These are phyloP conservation scores for Kradibia gibbosae DNA, from an alignment of 1,140 invertebrate species.

Conservation along the genomic window DNA sequence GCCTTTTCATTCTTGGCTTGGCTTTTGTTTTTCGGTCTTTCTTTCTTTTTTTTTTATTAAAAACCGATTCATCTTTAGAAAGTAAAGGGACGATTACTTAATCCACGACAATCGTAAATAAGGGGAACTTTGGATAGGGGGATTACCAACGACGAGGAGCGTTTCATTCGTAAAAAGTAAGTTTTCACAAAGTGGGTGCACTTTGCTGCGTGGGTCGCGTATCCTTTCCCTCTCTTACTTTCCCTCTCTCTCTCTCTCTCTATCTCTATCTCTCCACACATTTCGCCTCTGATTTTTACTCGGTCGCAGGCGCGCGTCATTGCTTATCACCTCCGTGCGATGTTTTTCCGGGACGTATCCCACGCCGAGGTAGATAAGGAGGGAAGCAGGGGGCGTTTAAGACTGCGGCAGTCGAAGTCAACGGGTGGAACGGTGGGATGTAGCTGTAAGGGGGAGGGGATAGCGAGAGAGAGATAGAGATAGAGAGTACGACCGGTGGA, in stretches of 20 bases:
- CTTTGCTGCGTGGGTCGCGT: constrained; percentile 12
- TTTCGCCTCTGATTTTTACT: not conserved
- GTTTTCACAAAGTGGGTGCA: not conserved
- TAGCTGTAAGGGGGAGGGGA: not conserved
- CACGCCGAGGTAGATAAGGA: not conserved
- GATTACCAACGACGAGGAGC: not conserved
- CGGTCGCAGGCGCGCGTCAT: not conserved
- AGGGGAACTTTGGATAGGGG: not conserved
- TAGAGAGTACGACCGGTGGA: not conserved
- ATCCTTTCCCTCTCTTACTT: not conserved
- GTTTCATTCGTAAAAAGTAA: constrained; percentile 6
- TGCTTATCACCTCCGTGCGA: constrained; percentile 6
- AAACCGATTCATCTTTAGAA: not conserved
- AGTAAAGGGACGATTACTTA: constrained; percentile 9
- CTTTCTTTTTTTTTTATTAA: not conserved
- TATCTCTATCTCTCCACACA: not conserved
- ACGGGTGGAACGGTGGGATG: not conserved
- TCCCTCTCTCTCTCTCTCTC: constrained; percentile 1
- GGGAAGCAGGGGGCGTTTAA: not conserved
- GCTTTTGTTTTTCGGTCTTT: not conserved
- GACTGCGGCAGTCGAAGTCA: too few species aligned
- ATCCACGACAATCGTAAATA: not conserved
- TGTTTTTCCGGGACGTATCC: constrained; percentile 1
- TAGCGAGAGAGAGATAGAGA: not conserved
- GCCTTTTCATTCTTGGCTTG: not conserved